phyloP scores from a whole-genome alignment of 1,140 invertebrate species.

The Tetramorium parvispinum region DNA sequence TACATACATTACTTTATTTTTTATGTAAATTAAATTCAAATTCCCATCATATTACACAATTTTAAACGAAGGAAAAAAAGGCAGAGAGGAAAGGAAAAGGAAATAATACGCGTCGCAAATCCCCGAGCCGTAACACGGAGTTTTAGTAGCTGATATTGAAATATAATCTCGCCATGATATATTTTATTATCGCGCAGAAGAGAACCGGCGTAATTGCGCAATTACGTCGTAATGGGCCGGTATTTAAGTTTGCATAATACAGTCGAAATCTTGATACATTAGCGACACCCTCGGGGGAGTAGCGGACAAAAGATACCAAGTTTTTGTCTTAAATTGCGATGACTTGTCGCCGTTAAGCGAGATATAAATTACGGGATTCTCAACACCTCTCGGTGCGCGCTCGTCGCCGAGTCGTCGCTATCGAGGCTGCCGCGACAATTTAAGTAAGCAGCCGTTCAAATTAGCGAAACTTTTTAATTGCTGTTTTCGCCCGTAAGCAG shows the following conservation, averaged over 20 bases:
- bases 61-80: neutral
- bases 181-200: conserved; percentile 40
- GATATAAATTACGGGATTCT: conserved; percentile 68
- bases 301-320: conserved; percentile 56
- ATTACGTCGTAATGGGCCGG: conserved; percentile 37
- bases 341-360: conserved; percentile 64
- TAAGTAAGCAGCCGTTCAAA: conserved; percentile 33
- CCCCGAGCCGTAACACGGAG: neutral
- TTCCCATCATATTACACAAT: neutral
- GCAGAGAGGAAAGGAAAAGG: neutral
- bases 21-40: neutral
- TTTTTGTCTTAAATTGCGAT: conserved; percentile 70
- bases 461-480: conserved; percentile 66
- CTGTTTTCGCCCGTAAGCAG: conserved; percentile 10
- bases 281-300: conserved; percentile 1
- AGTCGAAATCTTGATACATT: conserved; percentile 60
- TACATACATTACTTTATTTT: neutral
- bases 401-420: conserved; percentile 29
- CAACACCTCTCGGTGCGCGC: conserved; percentile 11
- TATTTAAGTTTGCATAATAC: conserved; percentile 59
- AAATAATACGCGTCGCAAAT: neutral
- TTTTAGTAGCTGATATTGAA: conserved; percentile 47
- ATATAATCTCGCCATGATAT: conserved; percentile 46
- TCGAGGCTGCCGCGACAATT: conserved; percentile 46
- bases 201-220: conserved; percentile 40